Base-by-base conservation (phyloP, 37 sponge, comb jelly and placozoan genomes). In the Agelas oroides region DNA sequence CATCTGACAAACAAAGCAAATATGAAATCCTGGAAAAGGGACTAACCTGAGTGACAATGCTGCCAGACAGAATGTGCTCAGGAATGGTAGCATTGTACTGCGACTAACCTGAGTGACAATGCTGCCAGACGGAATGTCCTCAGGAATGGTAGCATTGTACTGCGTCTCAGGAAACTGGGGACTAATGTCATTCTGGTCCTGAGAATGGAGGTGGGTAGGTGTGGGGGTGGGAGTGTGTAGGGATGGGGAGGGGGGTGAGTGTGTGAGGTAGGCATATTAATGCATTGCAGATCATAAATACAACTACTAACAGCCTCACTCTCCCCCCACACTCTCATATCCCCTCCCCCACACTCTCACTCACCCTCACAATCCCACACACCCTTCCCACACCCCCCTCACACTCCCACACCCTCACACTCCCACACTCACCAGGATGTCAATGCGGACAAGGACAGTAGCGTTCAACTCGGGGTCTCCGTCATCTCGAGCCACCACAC, bases 151-250 rank as follows among this genome's bases (percentile, higher is more conserved):
- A 27, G 41, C 32, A 54, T 61, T 58, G 75, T 71, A 87, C 19
- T 33, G 37, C 59, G 67, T 63, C 17, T n/a, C 40, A 28, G 66
- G 19, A 27, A 87, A 87, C 16, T 20, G n/a, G 5, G 88, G 88
- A 18, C 20, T 25, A 12, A 57, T 54, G 59, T 87, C 88, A 75
- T 87, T 78, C n/a, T 58, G 69, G 65, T 87, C 88, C 81, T 87
- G 20, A 24, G 57, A 31, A 5, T 30, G 46, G 6, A 46, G 3
- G 46, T 18, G 31, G 25, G 28, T 54, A 55, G 6, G 65, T 53
- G 28, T 39, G 35, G 6, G 35, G 6, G 64, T 28, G 64, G 11
- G 11, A 13, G 64, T 62, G 64, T 62, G 64, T 62, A 11, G 5
- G 24, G 5, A 62, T 62, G 5, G 64, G 24, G 64, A 28, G 64